phyloP scores from a whole-genome alignment of 2,888 invertebrate species.

The Plagodis pulveraria region DNA sequence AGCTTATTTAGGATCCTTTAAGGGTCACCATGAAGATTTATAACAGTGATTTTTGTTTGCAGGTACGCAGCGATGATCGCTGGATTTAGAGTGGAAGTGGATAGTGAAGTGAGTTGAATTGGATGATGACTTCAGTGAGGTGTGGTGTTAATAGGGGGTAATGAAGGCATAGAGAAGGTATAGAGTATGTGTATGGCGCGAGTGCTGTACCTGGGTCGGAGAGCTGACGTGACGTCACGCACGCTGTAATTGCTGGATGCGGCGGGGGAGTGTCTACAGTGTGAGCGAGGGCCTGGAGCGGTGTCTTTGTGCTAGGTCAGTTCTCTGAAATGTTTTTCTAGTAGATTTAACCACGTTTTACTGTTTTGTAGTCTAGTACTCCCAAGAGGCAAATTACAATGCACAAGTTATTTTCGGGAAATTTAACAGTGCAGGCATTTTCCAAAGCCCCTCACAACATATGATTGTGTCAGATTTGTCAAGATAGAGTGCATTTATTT shows the following conservation, averaged over 20 bases:
- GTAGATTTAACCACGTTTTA: too few species aligned
- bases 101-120: slow-evolving; percentile 24
- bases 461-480: too few species aligned
- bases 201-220: slow-evolving; percentile 44
- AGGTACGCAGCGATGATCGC: slow-evolving; percentile 31
- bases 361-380: too few species aligned
- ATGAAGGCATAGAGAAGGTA: slow-evolving; percentile 37
- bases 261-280: slow-evolving; percentile 80
- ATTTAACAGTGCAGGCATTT: too few species aligned
- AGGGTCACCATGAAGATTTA: slow-evolving; percentile 9
- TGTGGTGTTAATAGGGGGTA: slow-evolving; percentile 15
- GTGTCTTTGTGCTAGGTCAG: slow-evolving; percentile 75
- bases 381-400: too few species aligned
- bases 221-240: slow-evolving; percentile 66
- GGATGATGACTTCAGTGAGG: slow-evolving; percentile 29
- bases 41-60: slow-evolving; percentile 17
- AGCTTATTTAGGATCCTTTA: slow-evolving; percentile 13
- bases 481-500: too few species aligned
- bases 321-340: slow-evolving; percentile 15
- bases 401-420: too few species aligned
- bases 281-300: slow-evolving; percentile 81
- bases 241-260: slow-evolving; percentile 69
- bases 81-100: slow-evolving; percentile 13
- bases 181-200: slow-evolving; percentile 36
- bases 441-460: too few species aligned